Evolutionary conservation across 2,888 invertebrate species (phyloP), one percentile per base, ranked within the genome.

Genomic region (Abscondita cerata): DNA sequence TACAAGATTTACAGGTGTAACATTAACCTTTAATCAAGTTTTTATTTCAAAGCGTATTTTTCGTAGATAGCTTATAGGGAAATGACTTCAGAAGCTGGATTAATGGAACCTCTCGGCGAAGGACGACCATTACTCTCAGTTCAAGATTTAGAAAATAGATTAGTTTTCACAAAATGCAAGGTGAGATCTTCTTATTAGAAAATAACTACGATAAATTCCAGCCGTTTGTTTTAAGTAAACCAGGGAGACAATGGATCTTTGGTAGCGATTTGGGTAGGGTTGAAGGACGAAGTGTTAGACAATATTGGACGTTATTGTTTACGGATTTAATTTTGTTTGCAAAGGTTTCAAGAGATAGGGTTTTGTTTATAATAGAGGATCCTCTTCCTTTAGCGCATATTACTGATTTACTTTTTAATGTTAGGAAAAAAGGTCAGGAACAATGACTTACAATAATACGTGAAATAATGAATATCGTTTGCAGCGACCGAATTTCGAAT

Each of bases 81-180:
- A 75, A 92, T 93, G 11, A 93, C 93, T 0, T 89, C 91, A 5
- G 91, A 89, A 63, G 91, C 91, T 12, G 93, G 93, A 1, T 81
- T 93, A 3, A 94, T 93, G 93, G 93, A 93, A 68, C 89, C 93
- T 0, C 85, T 92, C 54, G 90, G 92, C 12, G 93, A 93, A 74
- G 93, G 93, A 0, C 86, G 91, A 62, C 93, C 93, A 0, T 77
- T 94, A 63, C 81, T 94, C 3, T 92, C 92, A 11, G 85, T 94
- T 52, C 91, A 92, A 74, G 94, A 95, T 78, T 84, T 95, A 67
- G 94, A 94, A 78, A 91, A 92, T 74, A 84, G 94, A 73, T 85
- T 95, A 78, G 94, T 95, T 72, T 95, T 95, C 83, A 94, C 94
- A 73, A 89, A 92, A 81, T 94, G 93, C 84, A 93, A 92, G 85